These are phyloP conservation scores for Zalophus californianus DNA, from an alignment of 2,797 vertebrate genomes.

Conservation along the genomic window DNA sequence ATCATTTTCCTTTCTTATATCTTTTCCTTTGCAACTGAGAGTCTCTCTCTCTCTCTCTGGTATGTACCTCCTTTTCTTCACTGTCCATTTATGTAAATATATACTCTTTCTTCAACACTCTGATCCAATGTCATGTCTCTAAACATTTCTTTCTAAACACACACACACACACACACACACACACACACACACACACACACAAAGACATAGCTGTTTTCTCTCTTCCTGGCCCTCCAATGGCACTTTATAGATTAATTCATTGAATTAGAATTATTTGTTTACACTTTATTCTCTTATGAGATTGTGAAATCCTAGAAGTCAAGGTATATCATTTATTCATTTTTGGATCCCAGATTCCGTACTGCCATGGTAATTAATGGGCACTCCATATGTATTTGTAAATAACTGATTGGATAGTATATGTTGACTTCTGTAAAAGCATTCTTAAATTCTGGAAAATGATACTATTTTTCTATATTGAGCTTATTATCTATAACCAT, in stretches of 20 bases:
- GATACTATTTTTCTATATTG: neutral
- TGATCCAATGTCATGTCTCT: neutral
- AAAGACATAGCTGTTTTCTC: neutral
- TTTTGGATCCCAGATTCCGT: neutral
- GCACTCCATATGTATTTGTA: neutral
- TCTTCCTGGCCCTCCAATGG: neutral
- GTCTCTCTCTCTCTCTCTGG: slow-evolving; percentile 48
- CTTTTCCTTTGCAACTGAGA: neutral
- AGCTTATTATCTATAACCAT: neutral
- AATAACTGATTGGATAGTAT: neutral
- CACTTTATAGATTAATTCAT: neutral
- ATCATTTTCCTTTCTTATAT: slow-evolving; percentile 51
- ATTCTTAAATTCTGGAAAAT: slow-evolving; percentile 44
- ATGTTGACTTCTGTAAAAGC: neutral
- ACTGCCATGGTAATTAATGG: neutral
- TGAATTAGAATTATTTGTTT: neutral
- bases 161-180: neutral
- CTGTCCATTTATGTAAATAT: slow-evolving; percentile 38
- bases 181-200: neutral
- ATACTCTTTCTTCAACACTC: slow-evolving; percentile 40
- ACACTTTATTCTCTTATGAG: neutral
- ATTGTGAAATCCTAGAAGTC: neutral
- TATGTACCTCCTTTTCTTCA: slow-evolving; percentile 41
- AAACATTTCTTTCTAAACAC: slow-evolving; percentile 5
- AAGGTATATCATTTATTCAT: neutral